A percentile compares a stretch with the other conserved stretches of the same genome.
Conservation (phyloP, 1,140 invertebrate species). For the Procambarus virginalis region DNA sequence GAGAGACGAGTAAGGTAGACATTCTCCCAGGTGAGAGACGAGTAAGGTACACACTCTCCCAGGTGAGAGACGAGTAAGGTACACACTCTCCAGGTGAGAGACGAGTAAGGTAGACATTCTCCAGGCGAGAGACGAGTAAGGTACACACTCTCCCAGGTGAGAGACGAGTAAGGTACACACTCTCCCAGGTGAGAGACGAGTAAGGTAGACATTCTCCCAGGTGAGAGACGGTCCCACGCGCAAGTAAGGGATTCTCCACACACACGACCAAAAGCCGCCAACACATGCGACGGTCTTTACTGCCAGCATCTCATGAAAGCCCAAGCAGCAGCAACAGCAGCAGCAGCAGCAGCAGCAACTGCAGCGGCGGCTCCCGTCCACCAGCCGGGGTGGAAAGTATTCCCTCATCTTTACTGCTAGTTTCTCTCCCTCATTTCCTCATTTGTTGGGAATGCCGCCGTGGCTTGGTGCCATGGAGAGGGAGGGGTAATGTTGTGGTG, state of each 20-base stretch:
- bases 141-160: neutral
- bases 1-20: neutral
- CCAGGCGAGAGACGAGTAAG: neutral
- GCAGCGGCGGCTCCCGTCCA: neutral
- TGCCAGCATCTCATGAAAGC: slow-evolving; percentile 26
- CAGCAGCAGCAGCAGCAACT: too few relatives aligned
- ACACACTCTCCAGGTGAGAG: neutral
- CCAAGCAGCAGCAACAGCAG: neutral
- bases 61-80: neutral
- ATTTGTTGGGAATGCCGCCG: too few relatives aligned
- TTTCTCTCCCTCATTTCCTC: too few relatives aligned
- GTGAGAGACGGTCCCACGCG: neutral
- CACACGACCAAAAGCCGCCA: slow-evolving; percentile 9
- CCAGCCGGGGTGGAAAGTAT: too few relatives aligned
- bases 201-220: neutral
- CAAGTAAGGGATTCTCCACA: slow-evolving; percentile 2
- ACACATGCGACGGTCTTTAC: neutral
- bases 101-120: neutral
- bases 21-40: neutral
- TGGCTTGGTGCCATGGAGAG: too few relatives aligned
- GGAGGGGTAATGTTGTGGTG: too few relatives aligned
- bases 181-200: neutral
- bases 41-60: too few relatives aligned
- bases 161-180: neutral
- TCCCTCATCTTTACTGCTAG: too few relatives aligned